Base-by-base conservation (phyloP, 2,888 invertebrate species). In the Eurytoma californica region DNA sequence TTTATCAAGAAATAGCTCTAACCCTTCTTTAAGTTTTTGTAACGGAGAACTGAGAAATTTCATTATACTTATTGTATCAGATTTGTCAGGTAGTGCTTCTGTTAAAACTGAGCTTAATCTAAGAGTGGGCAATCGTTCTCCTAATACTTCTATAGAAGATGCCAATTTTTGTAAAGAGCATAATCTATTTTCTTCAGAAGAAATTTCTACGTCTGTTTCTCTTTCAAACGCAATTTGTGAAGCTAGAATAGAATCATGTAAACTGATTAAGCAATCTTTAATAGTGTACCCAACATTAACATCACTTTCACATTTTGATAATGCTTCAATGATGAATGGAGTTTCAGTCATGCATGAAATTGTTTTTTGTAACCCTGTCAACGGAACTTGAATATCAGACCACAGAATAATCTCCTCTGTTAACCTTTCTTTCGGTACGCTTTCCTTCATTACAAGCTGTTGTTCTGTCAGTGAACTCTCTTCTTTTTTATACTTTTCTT, bases 311-410 rank as follows among this genome's bases (percentile, higher is more conserved):
- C 4, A 39, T 39, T 39, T 39, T 55, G 55, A 16, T 13, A 28
- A 65, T 16, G 12, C 24, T 24, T 69, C 47, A 4, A 74, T 63
- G 4, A 47, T 14, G 13, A 39, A 55, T 53, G 79, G 74, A 14
- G 80, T 81, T 73, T 84, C 82, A 49, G 83, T 80, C 7, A 88
- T 80, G 53, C 88, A 84, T 2, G 90, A 89, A 57, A 92, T 88
- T 20, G 87, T 92, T 84, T 78, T 86, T 85, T 90, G 87, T 14
- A 92, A 82, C 12, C 91, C 89, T 30, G 89, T 88, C 60, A 92
- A 84, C n/a, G 84, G 84, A 68, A 76, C 77, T n/a, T 83, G 81
- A 16, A 85, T 84, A 18, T 83, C 53, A 12, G 84, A 84, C 81
- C 84, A 81, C 9, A 84, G 60, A 39, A 82, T 82, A 9, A 74